A percentile compares a stretch with the other conserved stretches of the same genome.
phyloP scores from a whole-genome alignment of 2,113 vertebrate species.

The Pedetes capensis region DNA sequence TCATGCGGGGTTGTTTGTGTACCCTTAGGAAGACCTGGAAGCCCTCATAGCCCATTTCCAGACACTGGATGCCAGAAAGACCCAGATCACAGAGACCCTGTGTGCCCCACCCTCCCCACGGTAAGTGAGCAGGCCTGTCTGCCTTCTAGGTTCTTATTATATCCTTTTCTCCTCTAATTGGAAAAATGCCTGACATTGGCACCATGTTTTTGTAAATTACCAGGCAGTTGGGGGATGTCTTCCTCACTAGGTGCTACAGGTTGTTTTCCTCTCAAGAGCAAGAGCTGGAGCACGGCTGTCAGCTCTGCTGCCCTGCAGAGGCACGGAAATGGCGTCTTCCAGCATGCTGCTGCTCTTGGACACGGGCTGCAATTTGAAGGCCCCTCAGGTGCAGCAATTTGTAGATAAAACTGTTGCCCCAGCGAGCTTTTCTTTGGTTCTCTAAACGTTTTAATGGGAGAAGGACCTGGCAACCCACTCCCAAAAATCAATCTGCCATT shows the following conservation, averaged over 20 bases:
- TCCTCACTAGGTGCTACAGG: neutral
- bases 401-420: neutral
- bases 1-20: neutral
- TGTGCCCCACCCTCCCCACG: slow-evolving; percentile 91
- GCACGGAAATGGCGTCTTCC: rapidly evolving
- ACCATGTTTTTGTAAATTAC: neutral
- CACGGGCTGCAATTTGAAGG: neutral
- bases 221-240: neutral
- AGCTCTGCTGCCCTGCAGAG: neutral
- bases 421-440: neutral
- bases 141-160: rapidly evolving
- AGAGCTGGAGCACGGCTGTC: neutral
- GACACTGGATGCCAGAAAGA: slow-evolving; percentile 92
- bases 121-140: slow-evolving; percentile 74
- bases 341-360: no score
- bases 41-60: slow-evolving; percentile 96
- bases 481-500: no score
- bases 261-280: no score
- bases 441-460: no score
- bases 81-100: slow-evolving; percentile 87
- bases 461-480: no score
- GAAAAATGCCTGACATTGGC: neutral
- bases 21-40: slow-evolving; percentile 93
- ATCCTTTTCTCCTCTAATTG: neutral
- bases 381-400: no score